A percentile compares a stretch with the other conserved stretches of the same genome.
These are phyloP conservation scores for Eulemur macaco DNA, from an alignment of 2,113 vertebrate genomes.

Conservation along the genomic window DNA sequence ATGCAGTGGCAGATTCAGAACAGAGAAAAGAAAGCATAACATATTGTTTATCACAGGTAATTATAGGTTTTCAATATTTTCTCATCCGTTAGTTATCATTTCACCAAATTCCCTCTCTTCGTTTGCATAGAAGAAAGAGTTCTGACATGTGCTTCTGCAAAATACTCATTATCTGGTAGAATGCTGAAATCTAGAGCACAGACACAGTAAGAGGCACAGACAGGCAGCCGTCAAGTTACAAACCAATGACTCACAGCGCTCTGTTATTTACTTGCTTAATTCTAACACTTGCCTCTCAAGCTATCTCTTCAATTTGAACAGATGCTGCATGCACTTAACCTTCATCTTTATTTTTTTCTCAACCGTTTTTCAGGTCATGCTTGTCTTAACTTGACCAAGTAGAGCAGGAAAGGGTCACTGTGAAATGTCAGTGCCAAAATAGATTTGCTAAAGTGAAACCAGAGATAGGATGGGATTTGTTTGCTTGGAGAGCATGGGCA, in stretches of 20 bases:
- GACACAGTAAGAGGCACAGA: conserved; percentile 19
- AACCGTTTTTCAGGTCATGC: conserved; percentile 60
- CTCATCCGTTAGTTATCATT: conserved; percentile 79
- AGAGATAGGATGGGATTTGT: neutral
- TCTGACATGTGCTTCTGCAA: conserved; percentile 68
- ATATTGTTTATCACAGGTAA: conserved; percentile 81
- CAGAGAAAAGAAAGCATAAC: conserved; percentile 67
- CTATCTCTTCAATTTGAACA: conserved; percentile 31
- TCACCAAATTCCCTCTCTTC: conserved; percentile 70
- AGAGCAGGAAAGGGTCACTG: conserved; percentile 33
- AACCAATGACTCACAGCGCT: conserved; percentile 14
- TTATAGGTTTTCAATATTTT: conserved; percentile 78
- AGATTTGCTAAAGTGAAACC: conserved; percentile 62
- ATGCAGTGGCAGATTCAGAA: conserved; percentile 58
- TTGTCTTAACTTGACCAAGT: conserved; percentile 68
- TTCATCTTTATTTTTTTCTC: conserved; percentile 57
- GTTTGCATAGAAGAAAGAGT: conserved; percentile 50
- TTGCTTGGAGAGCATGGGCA: conserved; percentile 37
- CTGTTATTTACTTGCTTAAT: conserved; percentile 66
- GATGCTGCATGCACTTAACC: conserved; percentile 46
- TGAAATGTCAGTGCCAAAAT: conserved; percentile 60
- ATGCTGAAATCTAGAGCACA: conserved; percentile 47
- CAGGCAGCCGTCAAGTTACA: conserved; percentile 36
- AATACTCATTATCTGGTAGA: conserved; percentile 72
- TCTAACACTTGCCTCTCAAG: conserved; percentile 59